These are phyloP conservation scores for Mionectes olivaceus DNA, from an alignment of 2,797 vertebrate genomes.

Conservation along the genomic window DNA sequence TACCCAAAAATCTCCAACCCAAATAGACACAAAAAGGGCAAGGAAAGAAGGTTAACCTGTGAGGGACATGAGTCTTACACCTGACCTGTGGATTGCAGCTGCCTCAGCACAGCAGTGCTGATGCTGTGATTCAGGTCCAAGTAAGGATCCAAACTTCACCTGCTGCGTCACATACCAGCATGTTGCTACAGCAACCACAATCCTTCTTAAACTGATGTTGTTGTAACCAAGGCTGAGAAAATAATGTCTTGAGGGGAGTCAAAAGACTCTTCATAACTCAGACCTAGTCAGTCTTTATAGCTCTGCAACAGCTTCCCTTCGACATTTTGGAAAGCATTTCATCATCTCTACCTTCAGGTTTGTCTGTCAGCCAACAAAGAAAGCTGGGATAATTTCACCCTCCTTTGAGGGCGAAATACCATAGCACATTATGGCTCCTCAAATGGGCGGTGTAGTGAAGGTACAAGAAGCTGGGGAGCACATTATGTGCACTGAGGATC, in stretches of 20 bases:
- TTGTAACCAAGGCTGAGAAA: not conserved
- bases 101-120: not conserved
- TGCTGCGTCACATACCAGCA: not conserved
- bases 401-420: not conserved
- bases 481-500: not conserved
- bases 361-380: not conserved
- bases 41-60: not conserved
- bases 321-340: not conserved
- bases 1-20: not conserved
- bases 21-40: not conserved
- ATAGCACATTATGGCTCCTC: not conserved
- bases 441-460: not conserved
- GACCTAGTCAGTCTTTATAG: not conserved
- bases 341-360: not conserved
- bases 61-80: not conserved
- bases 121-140: not conserved
- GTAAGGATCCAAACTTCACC: not conserved
- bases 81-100: not conserved
- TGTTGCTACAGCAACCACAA: not conserved
- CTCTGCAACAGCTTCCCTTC: not conserved
- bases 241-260: not conserved
- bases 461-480: not conserved
- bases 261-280: not conserved
- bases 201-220: not conserved
- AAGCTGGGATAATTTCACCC: not conserved